Evolutionary conservation across 2,113 vertebrate genomes (phyloP).

Genomic region (Phalacrocorax brasilianus): DNA sequence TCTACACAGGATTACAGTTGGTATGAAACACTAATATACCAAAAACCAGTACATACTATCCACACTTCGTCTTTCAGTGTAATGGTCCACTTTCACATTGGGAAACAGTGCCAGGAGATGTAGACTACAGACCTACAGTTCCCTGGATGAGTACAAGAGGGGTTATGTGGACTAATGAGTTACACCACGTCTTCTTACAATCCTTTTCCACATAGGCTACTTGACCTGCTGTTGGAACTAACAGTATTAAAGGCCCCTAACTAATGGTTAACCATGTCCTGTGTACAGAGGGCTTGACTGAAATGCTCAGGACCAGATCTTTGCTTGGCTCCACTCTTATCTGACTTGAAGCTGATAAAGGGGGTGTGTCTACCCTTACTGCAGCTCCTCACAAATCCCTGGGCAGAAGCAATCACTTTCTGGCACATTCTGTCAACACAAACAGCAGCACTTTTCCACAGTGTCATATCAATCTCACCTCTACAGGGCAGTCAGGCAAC

Average conservation of each 20-base stretch:
- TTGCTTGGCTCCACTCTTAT: slow-evolving; percentile 51
- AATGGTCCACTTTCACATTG: neutral
- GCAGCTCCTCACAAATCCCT: neutral
- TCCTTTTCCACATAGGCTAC: neutral
- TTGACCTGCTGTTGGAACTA: neutral
- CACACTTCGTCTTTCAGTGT: neutral
- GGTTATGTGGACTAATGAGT: neutral
- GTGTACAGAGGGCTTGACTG: neutral
- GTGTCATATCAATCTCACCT: neutral
- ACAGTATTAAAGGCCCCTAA: neutral
- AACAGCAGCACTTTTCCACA: neutral
- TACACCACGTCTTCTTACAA: neutral
- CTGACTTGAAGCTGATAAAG: slow-evolving; percentile 47
- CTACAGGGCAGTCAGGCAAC: neutral
- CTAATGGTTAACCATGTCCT: neutral
- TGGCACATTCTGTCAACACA: slow-evolving; percentile 10
- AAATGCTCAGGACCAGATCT: neutral
- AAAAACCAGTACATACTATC: rapidly evolving
- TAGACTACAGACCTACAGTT: neutral
- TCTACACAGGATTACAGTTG: neutral
- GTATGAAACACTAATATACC: neutral
- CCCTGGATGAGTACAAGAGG: neutral
- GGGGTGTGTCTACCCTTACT: neutral
- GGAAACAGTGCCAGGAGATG: neutral
- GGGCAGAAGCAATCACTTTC: slow-evolving; percentile 11